Evolutionary conservation across 2,797 vertebrate species (phyloP), one percentile per base, ranked within the genome.

Genomic region (Myiothlypis coronata): DNA sequence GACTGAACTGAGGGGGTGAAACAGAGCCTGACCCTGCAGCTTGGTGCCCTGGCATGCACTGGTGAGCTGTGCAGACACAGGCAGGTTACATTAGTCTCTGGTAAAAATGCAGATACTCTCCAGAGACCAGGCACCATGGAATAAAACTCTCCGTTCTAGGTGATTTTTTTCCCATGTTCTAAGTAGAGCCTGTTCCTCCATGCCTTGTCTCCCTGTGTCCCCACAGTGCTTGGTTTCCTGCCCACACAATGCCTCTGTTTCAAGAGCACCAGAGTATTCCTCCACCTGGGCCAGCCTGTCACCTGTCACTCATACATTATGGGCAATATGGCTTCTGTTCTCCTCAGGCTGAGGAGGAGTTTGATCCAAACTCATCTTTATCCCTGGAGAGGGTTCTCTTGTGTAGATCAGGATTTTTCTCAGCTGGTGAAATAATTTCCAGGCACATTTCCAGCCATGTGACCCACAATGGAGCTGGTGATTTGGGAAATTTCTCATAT

Each of bases 271-370:
- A 43, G 53, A 35, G 2, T 49, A 12, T 82, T 69, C 68, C 18
- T 50, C 16, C 37, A 13, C 28, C 24, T 56, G 35, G 69, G 6
- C 64, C 56, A 32, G 34, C 46, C 50, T 85, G 57, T 37, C 82
- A 57, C 68, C 63, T 87, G 27, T 72, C 3, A 0, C 35, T 71
- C 1, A 1, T 14, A 21, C 4, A 2, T 44, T 34, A 0, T 41
- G 67, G 72, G 64, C 43, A 85, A 10, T 1, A 0, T 63, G 64
- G 18, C n/a, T 90, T 93, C 47, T 3, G 0, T 92, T 91, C 3
- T 1, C n/a, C 19, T 84, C 34, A 26, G 7, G 19, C 24, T 75
- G 11, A 83, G 37, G 53, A 63, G 26, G 32, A 90, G 67, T 68
- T 87, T 1, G 6, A 21, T 60, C 28, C 64, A 77, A 80, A 94